Percentiles rank a stretch among this genome's conserved stretches.
Conservation (phyloP, 2,113 vertebrate genomes). For the Pangasianodon hypophthalmus region DNA sequence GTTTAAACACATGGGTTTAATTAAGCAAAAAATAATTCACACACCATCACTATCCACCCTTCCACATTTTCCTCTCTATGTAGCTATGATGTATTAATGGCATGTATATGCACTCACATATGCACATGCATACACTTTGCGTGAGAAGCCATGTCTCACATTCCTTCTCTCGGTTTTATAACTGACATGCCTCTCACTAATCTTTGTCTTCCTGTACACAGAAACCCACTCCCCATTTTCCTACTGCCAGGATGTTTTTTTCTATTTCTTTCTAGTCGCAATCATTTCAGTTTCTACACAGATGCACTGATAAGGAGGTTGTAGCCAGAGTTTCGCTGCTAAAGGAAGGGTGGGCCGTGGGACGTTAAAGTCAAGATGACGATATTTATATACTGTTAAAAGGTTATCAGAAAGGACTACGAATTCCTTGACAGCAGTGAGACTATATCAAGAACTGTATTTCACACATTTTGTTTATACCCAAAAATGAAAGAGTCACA, state of each 20-base stretch:
- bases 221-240: conserved; percentile 35
- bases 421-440: not conserved
- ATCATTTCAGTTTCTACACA: conserved; percentile 39
- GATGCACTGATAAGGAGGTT: conserved; percentile 37
- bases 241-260: conserved; percentile 34
- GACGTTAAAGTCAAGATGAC: conserved; percentile 19
- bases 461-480: not conserved
- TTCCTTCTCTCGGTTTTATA: not conserved
- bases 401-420: not conserved
- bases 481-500: not conserved
- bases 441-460: not conserved
- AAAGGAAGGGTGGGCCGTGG: conserved; percentile 46
- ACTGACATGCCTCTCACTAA: conserved; percentile 12
- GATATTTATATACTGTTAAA: conserved; percentile 4
- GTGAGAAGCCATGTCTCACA: conserved; percentile 18
- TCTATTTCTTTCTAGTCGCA: not conserved
- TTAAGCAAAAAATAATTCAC: not conserved
- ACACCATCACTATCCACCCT: not conserved
- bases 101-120: not conserved
- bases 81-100: not conserved
- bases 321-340: conserved; percentile 28
- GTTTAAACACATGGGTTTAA: conserved; percentile 17
- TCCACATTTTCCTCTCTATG: not conserved
- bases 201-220: conserved; percentile 36
- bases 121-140: conserved; percentile 9